Evolutionary conservation across 2,113 vertebrate species (phyloP).

Genomic region (Phyllostomus hastatus): DNA sequence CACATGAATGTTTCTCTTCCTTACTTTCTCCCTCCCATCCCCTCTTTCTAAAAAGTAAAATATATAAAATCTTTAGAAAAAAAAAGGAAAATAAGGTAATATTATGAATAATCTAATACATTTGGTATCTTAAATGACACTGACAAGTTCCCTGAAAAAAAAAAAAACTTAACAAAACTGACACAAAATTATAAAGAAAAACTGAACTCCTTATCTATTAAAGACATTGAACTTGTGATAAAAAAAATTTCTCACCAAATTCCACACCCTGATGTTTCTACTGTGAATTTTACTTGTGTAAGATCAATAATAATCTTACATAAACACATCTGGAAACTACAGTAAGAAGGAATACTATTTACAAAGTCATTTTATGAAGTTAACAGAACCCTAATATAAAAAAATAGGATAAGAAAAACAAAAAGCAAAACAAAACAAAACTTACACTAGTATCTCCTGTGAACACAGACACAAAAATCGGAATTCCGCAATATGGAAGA

Average conservation of each 20-base stretch:
- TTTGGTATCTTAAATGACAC: background rate
- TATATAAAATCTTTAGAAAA: too few species aligned
- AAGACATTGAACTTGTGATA: background rate
- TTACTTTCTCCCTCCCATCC: too few species aligned
- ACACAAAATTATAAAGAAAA: background rate
- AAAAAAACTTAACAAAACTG: background rate
- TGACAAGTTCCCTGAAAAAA: background rate
- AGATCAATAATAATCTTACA: background rate
- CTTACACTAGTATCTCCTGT: background rate
- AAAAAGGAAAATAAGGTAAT: background rate
- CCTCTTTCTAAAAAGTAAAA: too few species aligned
- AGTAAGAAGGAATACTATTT: background rate
- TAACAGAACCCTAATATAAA: background rate
- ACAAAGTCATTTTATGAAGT: background rate
- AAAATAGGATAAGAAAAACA: background rate
- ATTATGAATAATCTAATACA: background rate
- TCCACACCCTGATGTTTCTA: background rate
- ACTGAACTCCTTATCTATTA: background rate
- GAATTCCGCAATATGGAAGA: slow-evolving; percentile 1
- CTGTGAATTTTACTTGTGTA: background rate
- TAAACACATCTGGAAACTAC: background rate
- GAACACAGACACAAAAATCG: background rate
- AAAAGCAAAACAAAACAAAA: background rate
- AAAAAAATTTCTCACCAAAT: slow-evolving; percentile 16
- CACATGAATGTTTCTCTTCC: too few species aligned